A percentile compares a stretch with the other conserved stretches of the same genome.
Evolutionary conservation across 2,888 invertebrate genomes (phyloP).

Genomic region (Acanthosepion esculentum): DNA sequence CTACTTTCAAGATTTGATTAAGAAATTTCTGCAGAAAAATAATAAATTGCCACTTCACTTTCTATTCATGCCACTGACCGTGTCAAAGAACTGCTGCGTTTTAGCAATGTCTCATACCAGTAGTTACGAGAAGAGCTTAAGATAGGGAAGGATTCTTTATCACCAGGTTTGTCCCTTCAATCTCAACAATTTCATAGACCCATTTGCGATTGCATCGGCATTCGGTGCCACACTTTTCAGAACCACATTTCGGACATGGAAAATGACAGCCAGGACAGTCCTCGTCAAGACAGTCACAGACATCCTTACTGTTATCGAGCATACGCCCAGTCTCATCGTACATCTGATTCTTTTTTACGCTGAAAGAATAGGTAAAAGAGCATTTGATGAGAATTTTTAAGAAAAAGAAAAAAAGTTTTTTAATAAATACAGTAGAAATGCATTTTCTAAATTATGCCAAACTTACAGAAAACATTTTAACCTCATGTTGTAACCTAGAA

Average conservation of each 20-base stretch:
- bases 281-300: slow-evolving; percentile 88
- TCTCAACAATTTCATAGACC: slow-evolving; percentile 69
- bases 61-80: too few relatives aligned
- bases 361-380: slow-evolving; percentile 53
- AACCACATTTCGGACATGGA: slow-evolving; percentile 76
- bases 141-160: slow-evolving; percentile 49
- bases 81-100: too few relatives aligned
- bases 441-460: not conserved
- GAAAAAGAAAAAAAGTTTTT: not conserved
- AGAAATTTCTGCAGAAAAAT: too few relatives aligned
- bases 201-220: slow-evolving; percentile 71
- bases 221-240: slow-evolving; percentile 73
- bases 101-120: too few relatives aligned
- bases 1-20: too few relatives aligned
- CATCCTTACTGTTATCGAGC: slow-evolving; percentile 79
- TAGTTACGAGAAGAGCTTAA: not conserved
- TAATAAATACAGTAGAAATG: too few relatives aligned
- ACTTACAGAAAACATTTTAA: not conserved
- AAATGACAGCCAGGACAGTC: slow-evolving; percentile 90
- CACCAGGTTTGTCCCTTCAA: slow-evolving; percentile 68
- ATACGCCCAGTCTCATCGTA: slow-evolving; percentile 72
- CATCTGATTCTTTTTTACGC: slow-evolving; percentile 67
- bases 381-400: not conserved
- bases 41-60: too few relatives aligned
- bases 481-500: too few relatives aligned